Conservation (phyloP, 2,888 invertebrate species). For the Agrenia bidenticulata region DNA sequence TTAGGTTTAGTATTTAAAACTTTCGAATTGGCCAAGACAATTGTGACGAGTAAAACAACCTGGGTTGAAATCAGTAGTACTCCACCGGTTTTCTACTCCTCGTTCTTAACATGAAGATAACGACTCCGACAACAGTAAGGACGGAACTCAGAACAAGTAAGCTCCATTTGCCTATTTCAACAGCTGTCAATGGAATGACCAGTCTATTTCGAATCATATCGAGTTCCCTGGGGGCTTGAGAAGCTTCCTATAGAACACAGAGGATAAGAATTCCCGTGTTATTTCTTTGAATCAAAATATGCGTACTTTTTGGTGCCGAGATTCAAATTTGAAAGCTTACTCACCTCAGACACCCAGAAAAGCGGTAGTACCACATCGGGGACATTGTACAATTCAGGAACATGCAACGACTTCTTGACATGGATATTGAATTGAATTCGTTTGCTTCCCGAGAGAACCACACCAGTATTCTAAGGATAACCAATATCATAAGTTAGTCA, state of each 20-base stretch:
- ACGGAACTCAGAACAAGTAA: conserved; percentile 27
- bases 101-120: conserved; percentile 29
- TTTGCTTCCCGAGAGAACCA: conserved; percentile 24
- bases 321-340: no score
- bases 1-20: no score
- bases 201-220: conserved; percentile 22
- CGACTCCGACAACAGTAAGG: conserved; percentile 27
- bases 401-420: conserved; percentile 23
- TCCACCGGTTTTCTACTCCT: conserved; percentile 22
- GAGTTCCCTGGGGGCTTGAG: conserved; percentile 22
- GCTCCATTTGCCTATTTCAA: conserved; percentile 38
- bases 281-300: neutral
- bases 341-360: conserved; percentile 42
- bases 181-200: conserved; percentile 25
- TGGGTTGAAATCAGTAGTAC: neutral
- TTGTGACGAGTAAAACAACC: no score
- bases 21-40: no score
- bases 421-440: conserved; percentile 39
- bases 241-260: conserved; percentile 21
- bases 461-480: conserved; percentile 38
- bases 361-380: conserved; percentile 35
- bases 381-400: conserved; percentile 25
- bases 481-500: no score
- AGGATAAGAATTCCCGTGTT: no score
- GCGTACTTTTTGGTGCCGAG: neutral